Evolutionary conservation across 1,140 invertebrate genomes (phyloP).

Genomic region (Pinna nobilis): DNA sequence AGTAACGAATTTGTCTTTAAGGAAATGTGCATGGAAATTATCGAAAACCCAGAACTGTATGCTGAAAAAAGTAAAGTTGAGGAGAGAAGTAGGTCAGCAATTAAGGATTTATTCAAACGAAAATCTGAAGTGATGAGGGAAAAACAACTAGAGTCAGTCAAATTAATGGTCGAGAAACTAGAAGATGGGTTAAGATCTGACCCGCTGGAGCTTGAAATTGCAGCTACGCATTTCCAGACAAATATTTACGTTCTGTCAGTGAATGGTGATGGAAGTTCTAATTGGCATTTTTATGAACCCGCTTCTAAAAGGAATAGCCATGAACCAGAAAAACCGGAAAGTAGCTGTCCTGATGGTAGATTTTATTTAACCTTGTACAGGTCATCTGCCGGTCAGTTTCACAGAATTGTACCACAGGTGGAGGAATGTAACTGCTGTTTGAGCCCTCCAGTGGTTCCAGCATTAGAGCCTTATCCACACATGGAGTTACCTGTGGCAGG

Average conservation of each 20-base stretch:
- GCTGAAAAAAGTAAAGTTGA: not conserved
- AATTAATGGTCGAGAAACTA: not conserved
- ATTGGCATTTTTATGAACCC: not conserved
- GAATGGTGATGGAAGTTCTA: not conserved
- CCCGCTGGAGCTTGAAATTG: not conserved
- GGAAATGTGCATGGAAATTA: slow-evolving; percentile 5
- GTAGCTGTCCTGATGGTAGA: not conserved
- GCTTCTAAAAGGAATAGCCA: not conserved
- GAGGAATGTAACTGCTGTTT: slow-evolving; percentile 10
- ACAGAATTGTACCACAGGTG: slow-evolving; percentile 16
- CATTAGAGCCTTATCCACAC: not conserved
- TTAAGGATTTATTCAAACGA: not conserved
- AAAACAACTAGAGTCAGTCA: not conserved
- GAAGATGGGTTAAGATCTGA: slow-evolving; percentile 1
- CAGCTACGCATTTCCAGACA: slow-evolving; percentile 10
- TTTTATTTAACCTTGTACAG: slow-evolving; percentile 7
- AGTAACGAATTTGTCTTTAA: slow-evolving; percentile 8
- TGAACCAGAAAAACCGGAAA: not conserved
- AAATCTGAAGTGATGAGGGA: not conserved
- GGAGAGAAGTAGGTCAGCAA: not conserved
- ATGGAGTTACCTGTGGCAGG: not conserved
- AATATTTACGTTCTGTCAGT: slow-evolving; percentile 1
- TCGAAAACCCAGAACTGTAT: slow-evolving; percentile 4
- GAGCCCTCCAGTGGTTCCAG: not conserved
- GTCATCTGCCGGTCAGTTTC: not conserved